These are phyloP conservation scores for Amphiprion percula DNA, from an alignment of 2,113 vertebrate genomes.

Conservation along the genomic window DNA sequence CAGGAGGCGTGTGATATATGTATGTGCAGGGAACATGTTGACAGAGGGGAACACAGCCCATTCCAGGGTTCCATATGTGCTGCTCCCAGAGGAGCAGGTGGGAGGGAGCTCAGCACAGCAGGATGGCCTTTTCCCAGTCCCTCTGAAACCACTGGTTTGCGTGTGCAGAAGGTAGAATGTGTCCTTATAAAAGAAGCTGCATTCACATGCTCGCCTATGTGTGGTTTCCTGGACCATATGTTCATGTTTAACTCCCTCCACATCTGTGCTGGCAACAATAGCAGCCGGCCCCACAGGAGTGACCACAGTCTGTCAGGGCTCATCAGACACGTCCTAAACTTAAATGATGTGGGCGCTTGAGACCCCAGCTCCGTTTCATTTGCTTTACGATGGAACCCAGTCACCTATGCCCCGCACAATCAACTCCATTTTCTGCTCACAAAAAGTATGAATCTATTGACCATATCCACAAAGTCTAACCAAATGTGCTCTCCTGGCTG, in stretches of 20 bases:
- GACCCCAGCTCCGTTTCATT: constrained; percentile 44
- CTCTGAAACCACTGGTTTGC: constrained; percentile 53
- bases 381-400: constrained; percentile 48
- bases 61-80: constrained; percentile 70
- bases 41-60: constrained; percentile 64
- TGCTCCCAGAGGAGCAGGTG: constrained; percentile 62
- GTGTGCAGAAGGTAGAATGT: constrained; percentile 17
- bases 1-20: constrained; percentile 71
- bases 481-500: constrained; percentile 29
- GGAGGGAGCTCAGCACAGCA: constrained; percentile 62
- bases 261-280: constrained; percentile 77
- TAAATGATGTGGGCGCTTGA: constrained; percentile 72
- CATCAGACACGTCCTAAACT: constrained; percentile 66
- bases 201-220: constrained; percentile 26
- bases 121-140: constrained; percentile 64
- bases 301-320: constrained; percentile 77
- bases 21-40: constrained; percentile 55
- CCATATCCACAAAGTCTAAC: constrained; percentile 20
- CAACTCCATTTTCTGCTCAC: constrained; percentile 42
- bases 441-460: constrained; percentile 29
- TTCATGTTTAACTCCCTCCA: constrained; percentile 73
- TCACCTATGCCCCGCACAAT: constrained; percentile 62
- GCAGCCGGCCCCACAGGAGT: constrained; percentile 55
- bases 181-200: constrained; percentile 15
- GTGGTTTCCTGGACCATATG: constrained; percentile 63